Base-by-base conservation (phyloP, 2,888 invertebrate species). In the Ochlodes sylvanus region DNA sequence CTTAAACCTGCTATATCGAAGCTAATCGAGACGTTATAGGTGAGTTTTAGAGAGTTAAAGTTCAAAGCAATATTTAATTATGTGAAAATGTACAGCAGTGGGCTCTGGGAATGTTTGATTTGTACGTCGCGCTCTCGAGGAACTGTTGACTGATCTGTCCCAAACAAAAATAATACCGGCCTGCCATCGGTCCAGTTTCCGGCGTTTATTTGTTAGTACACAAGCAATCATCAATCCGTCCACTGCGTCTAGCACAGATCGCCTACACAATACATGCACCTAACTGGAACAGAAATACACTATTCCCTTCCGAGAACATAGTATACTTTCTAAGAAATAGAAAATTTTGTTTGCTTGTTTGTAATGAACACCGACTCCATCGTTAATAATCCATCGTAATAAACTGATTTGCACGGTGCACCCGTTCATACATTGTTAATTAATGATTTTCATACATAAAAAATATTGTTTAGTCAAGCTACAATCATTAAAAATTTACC, bases 1-100 rank as follows among this genome's bases (percentile, higher is more conserved):
- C 76, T 81, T 81, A 72, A 82, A 80, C 76, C 75, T 82, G 83
- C 79, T 68, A 70, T 75, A 75, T 70, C 78, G 78, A 70, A 67
- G 73, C 77, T 68, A 66, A 75, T 6, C 32, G 12, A 54, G 42
- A 68, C 47, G 64, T 17, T 32, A 19, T 32, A 41, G 62, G 72
- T 70, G 17, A 72, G 70, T 63, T n/a, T 50, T 55, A 12, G n/a
- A n/a, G n/a, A n/a, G n/a, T 63, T 41, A 64, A 65, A 52, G 21
- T 67, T 19, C 63, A 21, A 9, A 12, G 32, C 58, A 27, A 15
- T 38, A 34, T 34, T 42, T 47, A n/a, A 47, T 32, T 44, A 14
- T 21, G 44, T n/a, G 19, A n/a, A 12, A 47, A 58, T 21, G 19
- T 21, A 42, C 12, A 7, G 10, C 17, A 57, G 50, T 15, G 38